Conservation (phyloP, 2,797 vertebrate genomes). For the Rousettus madagascariensis region DNA sequence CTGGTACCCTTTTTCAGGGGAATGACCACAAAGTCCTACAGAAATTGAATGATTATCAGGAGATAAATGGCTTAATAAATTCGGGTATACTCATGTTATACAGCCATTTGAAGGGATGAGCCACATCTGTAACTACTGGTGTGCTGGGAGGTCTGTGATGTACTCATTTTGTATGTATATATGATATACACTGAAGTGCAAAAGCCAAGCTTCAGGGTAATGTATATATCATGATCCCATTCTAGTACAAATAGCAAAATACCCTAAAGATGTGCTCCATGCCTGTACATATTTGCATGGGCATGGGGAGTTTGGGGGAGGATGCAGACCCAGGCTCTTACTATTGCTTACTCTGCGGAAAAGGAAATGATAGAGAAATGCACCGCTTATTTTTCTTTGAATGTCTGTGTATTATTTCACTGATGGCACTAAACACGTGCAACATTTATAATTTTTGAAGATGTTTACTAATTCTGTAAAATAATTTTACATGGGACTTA, state of each 20-base stretch:
- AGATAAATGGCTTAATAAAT: constrained; percentile 16
- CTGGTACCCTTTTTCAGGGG: background rate
- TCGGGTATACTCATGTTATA: background rate
- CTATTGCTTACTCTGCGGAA: background rate
- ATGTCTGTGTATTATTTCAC: background rate
- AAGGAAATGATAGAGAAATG: background rate
- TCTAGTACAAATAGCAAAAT: background rate
- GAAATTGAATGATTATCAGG: background rate
- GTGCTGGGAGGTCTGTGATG: background rate
- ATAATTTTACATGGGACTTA: background rate
- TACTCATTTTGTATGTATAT: background rate
- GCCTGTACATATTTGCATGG: background rate
- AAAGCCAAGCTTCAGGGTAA: background rate
- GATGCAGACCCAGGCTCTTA: background rate
- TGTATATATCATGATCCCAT: background rate
- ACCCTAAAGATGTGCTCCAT: background rate
- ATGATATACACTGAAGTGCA: background rate
- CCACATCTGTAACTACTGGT: background rate
- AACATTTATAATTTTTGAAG: background rate
- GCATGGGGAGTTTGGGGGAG: background rate
- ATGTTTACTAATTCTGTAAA: background rate
- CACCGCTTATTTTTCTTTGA: background rate
- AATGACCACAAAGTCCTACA: background rate
- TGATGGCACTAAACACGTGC: background rate
- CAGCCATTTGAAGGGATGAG: constrained; percentile 6